Conservation (phyloP, 2,797 vertebrate species). For the Poeciliopsis gracilis region DNA sequence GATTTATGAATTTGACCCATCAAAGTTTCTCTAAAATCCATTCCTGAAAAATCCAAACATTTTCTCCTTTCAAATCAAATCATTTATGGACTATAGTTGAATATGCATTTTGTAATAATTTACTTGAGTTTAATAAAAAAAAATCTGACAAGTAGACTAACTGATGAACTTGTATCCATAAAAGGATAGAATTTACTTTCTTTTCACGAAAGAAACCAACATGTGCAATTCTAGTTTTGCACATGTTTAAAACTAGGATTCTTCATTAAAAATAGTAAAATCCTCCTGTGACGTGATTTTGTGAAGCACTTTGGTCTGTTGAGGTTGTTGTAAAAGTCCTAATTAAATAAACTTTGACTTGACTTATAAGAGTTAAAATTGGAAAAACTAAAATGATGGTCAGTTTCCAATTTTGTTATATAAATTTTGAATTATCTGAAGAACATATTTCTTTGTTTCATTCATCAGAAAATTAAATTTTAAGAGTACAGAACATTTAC, state of each 20-base stretch:
- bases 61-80: neutral
- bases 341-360: too few species aligned
- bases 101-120: neutral
- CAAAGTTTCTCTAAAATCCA: neutral
- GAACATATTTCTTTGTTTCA: neutral
- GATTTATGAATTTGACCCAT: neutral
- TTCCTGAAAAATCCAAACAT: neutral
- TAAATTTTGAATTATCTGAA: neutral
- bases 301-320: too few species aligned
- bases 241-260: neutral
- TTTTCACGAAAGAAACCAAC: neutral
- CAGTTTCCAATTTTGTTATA: neutral
- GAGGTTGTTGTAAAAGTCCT: too few species aligned
- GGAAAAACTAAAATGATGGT: neutral
- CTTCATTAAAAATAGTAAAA: neutral
- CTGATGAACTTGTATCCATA: neutral
- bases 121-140: neutral
- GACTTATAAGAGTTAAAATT: neutral
- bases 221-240: neutral
- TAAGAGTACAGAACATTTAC: neutral
- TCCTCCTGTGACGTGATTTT: neutral
- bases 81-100: neutral
- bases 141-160: neutral
- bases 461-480: neutral
- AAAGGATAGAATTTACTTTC: neutral